Evolutionary conservation across 1,140 invertebrate genomes (phyloP).

Genomic region (Leptinotarsa defecta): DNA sequence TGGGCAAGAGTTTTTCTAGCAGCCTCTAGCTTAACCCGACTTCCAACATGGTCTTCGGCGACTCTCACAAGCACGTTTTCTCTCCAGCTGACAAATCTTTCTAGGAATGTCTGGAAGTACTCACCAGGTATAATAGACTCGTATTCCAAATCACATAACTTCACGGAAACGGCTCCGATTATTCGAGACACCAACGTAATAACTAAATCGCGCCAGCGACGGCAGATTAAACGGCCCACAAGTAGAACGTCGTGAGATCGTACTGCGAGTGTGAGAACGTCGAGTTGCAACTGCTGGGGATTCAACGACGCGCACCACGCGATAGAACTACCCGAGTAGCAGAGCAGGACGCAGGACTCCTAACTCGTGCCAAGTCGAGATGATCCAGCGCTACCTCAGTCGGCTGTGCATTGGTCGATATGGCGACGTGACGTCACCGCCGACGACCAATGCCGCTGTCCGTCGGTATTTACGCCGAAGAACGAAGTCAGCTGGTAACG

Average conservation of each 20-base stretch:
- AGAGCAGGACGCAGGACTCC: background rate
- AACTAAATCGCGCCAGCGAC: conserved; percentile 16
- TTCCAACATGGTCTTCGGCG: background rate
- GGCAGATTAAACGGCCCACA: conserved; percentile 31
- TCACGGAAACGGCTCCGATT: conserved; percentile 2
- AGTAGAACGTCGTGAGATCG: conserved; percentile 33
- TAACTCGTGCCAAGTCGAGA: conserved; percentile 51
- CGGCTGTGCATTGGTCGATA: conserved; percentile 51
- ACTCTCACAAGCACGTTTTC: background rate
- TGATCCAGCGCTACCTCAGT: conserved; percentile 50
- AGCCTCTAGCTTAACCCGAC: too few species aligned
- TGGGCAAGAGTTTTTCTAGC: too few species aligned
- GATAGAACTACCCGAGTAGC: conserved; percentile 43
- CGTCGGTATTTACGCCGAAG: conserved; percentile 46
- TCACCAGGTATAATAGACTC: background rate
- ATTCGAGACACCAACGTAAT: conserved; percentile 9
- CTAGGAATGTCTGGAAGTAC: background rate
- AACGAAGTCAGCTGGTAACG: conserved; percentile 46
- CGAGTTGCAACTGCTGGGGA: conserved; percentile 33
- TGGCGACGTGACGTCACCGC: conserved; percentile 47
- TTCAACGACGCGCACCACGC: conserved; percentile 48
- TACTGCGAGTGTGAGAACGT: conserved; percentile 28
- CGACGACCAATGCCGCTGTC: conserved; percentile 45
- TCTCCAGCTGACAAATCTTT: background rate
- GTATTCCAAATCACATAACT: conserved; percentile 20